Evolutionary conservation across 53 echinoderm and acorn worm genomes (phyloP), one percentile per base, ranked within the genome.

Genomic region (Luidia sarsii): DNA sequence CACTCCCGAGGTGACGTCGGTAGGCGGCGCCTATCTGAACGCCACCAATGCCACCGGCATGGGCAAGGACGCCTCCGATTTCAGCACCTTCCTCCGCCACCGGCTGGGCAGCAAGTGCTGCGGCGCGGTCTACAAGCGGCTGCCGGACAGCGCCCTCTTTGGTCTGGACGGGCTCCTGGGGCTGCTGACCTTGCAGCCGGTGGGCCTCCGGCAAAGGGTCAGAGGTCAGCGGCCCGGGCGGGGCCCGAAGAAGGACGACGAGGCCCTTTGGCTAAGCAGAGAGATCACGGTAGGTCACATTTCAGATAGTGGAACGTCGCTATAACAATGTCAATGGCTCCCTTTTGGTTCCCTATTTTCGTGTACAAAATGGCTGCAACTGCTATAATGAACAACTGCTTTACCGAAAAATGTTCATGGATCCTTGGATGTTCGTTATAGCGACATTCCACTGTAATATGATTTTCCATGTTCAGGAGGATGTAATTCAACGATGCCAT

Each of bases 111-210:
- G 87, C 50, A 73, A 90, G 37, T 87, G 85, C 53, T 83, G 56
- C 20, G 95, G 92, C 1, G 86, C 90, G 1, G 92, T 95, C 24
- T 95, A 51, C 64, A 48, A 84, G 29, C 70, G 63, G 5, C 57
- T 79, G 46, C 62, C 84, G 0, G 57, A 75, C 7, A 20, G 75
- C 7, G 67, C 87, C 37, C 38, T 92, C 18, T 92, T 72, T 65
- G 90, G 90, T 59, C 71, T 79, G 34, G 63, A 67, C 6, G 95
- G 95, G 1, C 43, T 95, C 68, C 55, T 90, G 14, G 95, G 87
- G 16, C 69, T 95, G 11, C 65, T 95, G 41, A 90, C 75, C 24
- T 87, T 67, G 71, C 85, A 81, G 51, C 92, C 81, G 2, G 90
- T 56, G 63, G 68, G 29, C 34, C 65, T n/a, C n/a, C n/a, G n/a